Base-by-base conservation (phyloP, 2,888 invertebrate species). In the Hemicrepidius hirtus region DNA sequence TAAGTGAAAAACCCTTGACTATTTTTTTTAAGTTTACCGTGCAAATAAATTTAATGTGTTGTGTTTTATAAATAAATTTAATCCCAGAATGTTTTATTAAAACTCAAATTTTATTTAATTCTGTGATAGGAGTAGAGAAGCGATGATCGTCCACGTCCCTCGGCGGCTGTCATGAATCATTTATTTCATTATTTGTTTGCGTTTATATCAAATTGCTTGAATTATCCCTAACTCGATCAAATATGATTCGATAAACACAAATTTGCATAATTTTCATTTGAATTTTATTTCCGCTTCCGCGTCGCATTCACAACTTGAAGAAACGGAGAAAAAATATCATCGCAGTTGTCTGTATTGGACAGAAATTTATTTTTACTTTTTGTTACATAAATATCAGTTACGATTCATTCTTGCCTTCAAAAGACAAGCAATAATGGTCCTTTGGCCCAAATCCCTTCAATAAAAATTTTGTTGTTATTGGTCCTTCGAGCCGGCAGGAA, bases 161-260 rank as follows among this genome's bases (percentile, higher is more conserved):
- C 59, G 37, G 50, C 72, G 73, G 62, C 70, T 68, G 70, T 76
- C 78, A 78, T 79, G 76, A 78, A 79, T 79, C 78, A 76, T 79
- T 78, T 78, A 79, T 79, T 77, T 74, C 73, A 68, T 78, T 77
- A 77, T 77, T 77, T 77, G 78, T 73, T 77, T 75, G 73, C 73
- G 69, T 74, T 76, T 71, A 71, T 75, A 72, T 74, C 69, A 76
- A 78, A 76, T 78, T 76, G 70, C 68, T 76, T 70, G 75, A 76
- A 78, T 78, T 76, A 71, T 76, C 35, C 40, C 46, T 57, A 65
- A 72, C 68, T 72, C 49, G 37, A 72, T 67, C 55, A 64, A 68
- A 55, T 68, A 41, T 68, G 49, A 72, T 72, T 68, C 63, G 18
- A 72, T 68, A 63, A 49, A 68, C 46, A 49, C 46, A 28, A 32